A percentile compares a stretch with the other conserved stretches of the same genome.
Conservation (phyloP, 2,113 vertebrate species). For the Orthochromis malagaraziensis region DNA sequence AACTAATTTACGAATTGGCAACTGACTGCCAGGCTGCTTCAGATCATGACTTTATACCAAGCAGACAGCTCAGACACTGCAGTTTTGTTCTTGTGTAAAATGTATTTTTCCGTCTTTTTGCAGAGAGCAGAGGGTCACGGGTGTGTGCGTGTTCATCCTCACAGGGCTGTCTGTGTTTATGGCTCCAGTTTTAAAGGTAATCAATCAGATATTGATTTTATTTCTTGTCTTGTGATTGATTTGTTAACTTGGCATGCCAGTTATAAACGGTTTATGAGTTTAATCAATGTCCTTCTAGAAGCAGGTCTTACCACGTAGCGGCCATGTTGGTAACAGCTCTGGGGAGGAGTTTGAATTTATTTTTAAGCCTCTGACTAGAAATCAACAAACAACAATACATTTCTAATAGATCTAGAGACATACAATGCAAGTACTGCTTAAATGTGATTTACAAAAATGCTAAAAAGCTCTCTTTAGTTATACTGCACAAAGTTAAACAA, state of each 20-base stretch:
- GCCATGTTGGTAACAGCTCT: fast-evolving
- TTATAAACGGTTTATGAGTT: neutral
- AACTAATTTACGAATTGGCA: neutral
- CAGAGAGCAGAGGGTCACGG: conserved; percentile 95
- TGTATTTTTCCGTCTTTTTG: conserved; percentile 1
- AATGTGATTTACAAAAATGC: neutral
- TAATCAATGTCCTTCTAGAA: neutral
- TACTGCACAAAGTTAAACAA: neutral
- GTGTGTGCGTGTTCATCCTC: conserved; percentile 87
- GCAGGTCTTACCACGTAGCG: fast-evolving
- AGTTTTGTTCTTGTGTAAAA: neutral
- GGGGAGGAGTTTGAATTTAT: neutral
- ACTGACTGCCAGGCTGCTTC: neutral
- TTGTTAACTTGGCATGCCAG: fast-evolving
- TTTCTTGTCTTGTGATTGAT: neutral
- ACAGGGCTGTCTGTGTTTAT: conserved; percentile 98
- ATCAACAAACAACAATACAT: neutral
- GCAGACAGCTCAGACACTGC: neutral
- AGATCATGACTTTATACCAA: neutral
- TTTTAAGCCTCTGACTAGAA: fast-evolving
- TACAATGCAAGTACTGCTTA: neutral
- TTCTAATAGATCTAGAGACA: neutral
- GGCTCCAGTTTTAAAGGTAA: conserved; percentile 98
- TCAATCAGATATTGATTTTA: fast-evolving
- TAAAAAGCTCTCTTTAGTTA: neutral